phyloP scores from a whole-genome alignment of 2,888 invertebrate genomes.

The Drosophila multiciliata region DNA sequence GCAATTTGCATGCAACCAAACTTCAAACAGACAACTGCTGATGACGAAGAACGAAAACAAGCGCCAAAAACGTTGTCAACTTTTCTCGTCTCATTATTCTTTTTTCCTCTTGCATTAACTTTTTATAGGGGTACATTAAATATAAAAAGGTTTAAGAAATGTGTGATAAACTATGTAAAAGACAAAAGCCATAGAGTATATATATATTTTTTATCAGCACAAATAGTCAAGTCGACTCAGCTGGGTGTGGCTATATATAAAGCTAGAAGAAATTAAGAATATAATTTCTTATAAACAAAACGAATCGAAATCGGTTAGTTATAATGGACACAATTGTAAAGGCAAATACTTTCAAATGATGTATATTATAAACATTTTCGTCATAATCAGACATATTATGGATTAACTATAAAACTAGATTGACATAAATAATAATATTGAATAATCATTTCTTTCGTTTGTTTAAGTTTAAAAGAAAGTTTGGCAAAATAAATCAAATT shows the following conservation, averaged over 20 bases:
- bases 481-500: neutral
- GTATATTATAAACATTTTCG: neutral
- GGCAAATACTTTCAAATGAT: neutral
- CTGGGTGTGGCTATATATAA: neutral
- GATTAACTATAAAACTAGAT: neutral
- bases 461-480: neutral
- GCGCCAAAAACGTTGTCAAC: conserved; percentile 39
- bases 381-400: neutral
- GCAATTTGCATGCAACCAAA: conserved; percentile 78
- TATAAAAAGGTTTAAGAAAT: neutral
- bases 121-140: neutral
- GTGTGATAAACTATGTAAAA: neutral
- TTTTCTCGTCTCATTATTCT: conserved; percentile 29
- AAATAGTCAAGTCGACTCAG: neutral
- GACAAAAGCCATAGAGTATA: neutral
- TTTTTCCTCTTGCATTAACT: neutral
- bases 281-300: neutral
- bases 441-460: neutral
- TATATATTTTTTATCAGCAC: neutral
- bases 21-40: conserved; percentile 64
- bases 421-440: neutral
- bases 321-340: neutral
- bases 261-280: neutral
- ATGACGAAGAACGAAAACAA: neutral
- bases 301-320: neutral